These are phyloP conservation scores for Lepidocolaptes lacrymiger DNA, from an alignment of 2,797 vertebrate genomes.

Conservation along the genomic window DNA sequence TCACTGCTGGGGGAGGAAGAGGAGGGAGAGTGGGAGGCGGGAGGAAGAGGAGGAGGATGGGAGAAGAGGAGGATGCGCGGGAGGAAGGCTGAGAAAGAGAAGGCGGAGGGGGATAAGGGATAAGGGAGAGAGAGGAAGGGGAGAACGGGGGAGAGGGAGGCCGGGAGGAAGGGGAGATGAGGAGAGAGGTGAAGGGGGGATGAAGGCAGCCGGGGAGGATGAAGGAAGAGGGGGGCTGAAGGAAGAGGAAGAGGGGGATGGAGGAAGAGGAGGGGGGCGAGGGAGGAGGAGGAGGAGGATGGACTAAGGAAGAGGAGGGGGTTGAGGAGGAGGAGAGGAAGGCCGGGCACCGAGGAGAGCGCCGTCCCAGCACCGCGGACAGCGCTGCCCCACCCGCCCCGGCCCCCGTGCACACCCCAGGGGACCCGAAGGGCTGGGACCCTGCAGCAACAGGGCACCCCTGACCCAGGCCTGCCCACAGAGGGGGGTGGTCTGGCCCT, in stretches of 20 bases:
- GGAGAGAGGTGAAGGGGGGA: background rate
- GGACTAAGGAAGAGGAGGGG: constrained; percentile 8
- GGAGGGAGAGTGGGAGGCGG: constrained; percentile 22
- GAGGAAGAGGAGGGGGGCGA: background rate
- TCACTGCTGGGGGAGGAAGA: constrained; percentile 49
- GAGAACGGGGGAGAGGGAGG: background rate
- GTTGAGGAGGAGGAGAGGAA: constrained; percentile 16
- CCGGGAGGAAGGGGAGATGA: background rate
- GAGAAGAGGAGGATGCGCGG: background rate
- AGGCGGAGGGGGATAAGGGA: background rate
- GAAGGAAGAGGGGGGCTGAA: constrained; percentile 22
- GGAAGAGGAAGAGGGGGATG: constrained; percentile 14
- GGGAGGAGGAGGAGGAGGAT: background rate
- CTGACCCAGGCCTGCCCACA: background rate
- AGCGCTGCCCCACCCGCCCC: background rate
- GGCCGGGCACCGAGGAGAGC: constrained; percentile 37
- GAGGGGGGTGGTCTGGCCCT: background rate
- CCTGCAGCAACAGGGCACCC: background rate
- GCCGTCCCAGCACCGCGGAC: constrained; percentile 56
- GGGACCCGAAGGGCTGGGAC: background rate
- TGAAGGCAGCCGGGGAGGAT: background rate
- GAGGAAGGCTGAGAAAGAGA: background rate
- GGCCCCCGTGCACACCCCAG: background rate
- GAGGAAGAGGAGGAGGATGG: background rate
- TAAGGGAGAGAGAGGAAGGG: background rate